phyloP scores from a whole-genome alignment of 2,113 vertebrate genomes.

The Catharus minimus region DNA sequence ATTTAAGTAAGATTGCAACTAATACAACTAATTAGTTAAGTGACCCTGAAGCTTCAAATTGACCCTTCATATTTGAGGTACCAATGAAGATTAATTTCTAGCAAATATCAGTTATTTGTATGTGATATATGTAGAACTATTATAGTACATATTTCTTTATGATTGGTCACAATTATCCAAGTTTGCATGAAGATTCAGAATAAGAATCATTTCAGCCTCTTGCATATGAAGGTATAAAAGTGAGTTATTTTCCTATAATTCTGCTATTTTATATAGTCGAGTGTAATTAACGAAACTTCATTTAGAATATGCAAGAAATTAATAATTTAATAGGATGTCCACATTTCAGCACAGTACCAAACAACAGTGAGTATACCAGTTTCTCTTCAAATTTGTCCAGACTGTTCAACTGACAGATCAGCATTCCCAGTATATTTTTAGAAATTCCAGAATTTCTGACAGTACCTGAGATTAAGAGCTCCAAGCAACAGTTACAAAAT shows the following conservation, averaged over 20 bases:
- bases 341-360: neutral
- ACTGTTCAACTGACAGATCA: neutral
- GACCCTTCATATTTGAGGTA: slow-evolving; percentile 27
- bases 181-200: neutral
- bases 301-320: neutral
- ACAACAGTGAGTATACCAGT: neutral
- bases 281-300: neutral
- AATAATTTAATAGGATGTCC: neutral
- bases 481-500: neutral
- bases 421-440: neutral
- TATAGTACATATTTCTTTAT: neutral
- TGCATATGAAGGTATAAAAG: neutral
- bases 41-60: slow-evolving; percentile 28
- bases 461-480: neutral
- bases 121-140: neutral
- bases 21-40: slow-evolving; percentile 60
- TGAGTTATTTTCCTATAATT: neutral
- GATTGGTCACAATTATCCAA: neutral
- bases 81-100: slow-evolving; percentile 15
- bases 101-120: neutral
- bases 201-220: neutral
- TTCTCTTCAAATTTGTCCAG: neutral
- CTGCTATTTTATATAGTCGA: neutral
- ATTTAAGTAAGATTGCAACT: slow-evolving; percentile 73
- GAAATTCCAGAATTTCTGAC: neutral